Evolutionary conservation across 2,797 vertebrate species (phyloP), one percentile per base, ranked within the genome.

Genomic region (Sebastes matsubarae): DNA sequence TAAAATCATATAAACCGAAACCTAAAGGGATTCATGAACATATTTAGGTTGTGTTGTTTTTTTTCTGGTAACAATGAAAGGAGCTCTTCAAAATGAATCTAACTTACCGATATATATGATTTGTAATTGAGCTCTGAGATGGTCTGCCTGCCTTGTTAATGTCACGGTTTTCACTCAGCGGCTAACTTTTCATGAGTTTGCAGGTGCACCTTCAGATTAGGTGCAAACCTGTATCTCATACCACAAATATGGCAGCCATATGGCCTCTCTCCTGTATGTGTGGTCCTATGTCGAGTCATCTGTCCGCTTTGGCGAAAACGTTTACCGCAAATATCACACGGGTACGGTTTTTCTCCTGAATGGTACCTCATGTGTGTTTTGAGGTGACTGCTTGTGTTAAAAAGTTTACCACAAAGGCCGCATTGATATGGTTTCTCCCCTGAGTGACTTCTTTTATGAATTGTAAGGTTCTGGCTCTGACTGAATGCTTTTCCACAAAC

Each of bases 281-380:
- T 89, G 30, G 74, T 84, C 57, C 46, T 72, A 4, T 90, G 87
- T 54, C 85, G 81, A 0, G 54, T 85, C 87, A 88, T 68, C 32
- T 84, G 79, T 66, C 73, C 81, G 2, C 75, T 85, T 11, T 80
- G 79, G 10, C 46, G 29, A 68, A 90, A 88, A 12, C 61, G 7
- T 52, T 82, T 88, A 5, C 85, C 89, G 2, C 87, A 90, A 13
- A 90, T 59, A 6, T 81, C 71, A 16, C 89, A 87, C 0, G 58
- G 12, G 57, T 58, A 86, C 1, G 79, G 83, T 32, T 88, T 90
- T 24, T 86, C 86, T 5, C 79, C 88, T 1, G 86, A 68, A 34
- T 88, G 88, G 72, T 84, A 72, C 1, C 81, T 64, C 88, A 82
- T 88, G 85, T 90, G 89, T 2, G 29, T 76, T 59, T 89, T 89